These are phyloP conservation scores for Drosophila takahashii DNA, from an alignment of 1,140 invertebrate genomes.

Conservation along the genomic window DNA sequence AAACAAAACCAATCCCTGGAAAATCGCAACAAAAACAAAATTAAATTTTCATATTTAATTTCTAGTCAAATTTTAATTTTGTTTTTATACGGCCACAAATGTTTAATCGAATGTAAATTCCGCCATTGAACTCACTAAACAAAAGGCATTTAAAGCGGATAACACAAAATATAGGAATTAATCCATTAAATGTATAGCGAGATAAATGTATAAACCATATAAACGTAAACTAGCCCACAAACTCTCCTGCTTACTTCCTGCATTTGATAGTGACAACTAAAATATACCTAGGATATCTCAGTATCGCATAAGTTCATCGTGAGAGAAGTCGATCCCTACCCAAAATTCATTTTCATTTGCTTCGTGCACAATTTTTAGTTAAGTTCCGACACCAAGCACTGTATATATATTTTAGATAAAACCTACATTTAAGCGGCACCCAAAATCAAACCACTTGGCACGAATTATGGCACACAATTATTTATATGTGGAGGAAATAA, in stretches of 20 bases:
- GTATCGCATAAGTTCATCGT: not conserved
- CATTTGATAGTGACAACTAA: constrained; percentile 22
- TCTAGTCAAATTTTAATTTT: constrained; percentile 76
- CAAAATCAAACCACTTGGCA: constrained; percentile 21
- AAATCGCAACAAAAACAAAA: constrained; percentile 37
- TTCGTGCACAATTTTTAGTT: constrained; percentile 12
- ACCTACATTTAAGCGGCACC: constrained; percentile 42
- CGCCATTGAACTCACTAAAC: constrained; percentile 16
- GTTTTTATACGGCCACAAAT: constrained; percentile 32
- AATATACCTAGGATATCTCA: constrained; percentile 15
- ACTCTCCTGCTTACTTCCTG: constrained; percentile 21
- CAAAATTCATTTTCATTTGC: constrained; percentile 10
- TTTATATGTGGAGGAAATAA: not conserved
- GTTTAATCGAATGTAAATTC: constrained; percentile 10
- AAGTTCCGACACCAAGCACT: constrained; percentile 42
- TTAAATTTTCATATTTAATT: constrained; percentile 65
- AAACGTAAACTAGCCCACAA: constrained; percentile 29
- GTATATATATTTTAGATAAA: constrained; percentile 53
- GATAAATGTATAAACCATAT: constrained; percentile 40
- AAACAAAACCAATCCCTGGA: constrained; percentile 28
- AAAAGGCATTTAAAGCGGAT: constrained; percentile 55
- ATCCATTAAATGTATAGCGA: constrained; percentile 21
- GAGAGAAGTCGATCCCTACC: constrained; percentile 10
- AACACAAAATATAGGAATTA: constrained; percentile 33
- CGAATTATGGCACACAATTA: constrained; percentile 10